These are phyloP conservation scores for Lasioglossum oenotherae DNA, from an alignment of 2,888 invertebrate species.

Conservation along the genomic window DNA sequence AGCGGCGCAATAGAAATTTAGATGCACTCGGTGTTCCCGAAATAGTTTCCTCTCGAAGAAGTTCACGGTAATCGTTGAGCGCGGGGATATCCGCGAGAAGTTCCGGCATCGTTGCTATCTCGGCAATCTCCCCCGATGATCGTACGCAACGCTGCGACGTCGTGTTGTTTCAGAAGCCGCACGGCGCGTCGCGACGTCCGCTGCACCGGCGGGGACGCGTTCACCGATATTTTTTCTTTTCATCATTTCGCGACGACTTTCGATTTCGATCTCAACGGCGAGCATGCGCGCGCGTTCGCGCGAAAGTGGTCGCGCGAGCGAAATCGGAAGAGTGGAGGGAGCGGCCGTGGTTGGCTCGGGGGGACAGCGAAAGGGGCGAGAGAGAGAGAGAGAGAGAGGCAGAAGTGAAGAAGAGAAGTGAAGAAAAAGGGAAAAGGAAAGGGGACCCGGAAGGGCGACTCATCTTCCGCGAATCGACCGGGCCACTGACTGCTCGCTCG, in stretches of 20 bases:
- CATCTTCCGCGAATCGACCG: constrained; percentile 70
- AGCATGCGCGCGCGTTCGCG: not conserved
- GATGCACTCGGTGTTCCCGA: constrained; percentile 70
- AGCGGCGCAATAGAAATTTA: constrained; percentile 76
- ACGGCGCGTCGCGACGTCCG: not conserved
- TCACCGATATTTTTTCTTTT: constrained; percentile 12
- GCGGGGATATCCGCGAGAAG: not conserved
- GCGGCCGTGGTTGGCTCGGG: not conserved
- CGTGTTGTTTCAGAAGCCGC: no score
- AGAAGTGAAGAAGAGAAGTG: constrained; percentile 36
- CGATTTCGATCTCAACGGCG: constrained; percentile 59
- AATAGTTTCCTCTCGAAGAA: constrained; percentile 47
- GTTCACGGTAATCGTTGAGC: constrained; percentile 13
- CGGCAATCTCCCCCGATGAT: not conserved
- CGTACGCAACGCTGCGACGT: not conserved
- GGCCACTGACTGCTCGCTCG: constrained; percentile 69
- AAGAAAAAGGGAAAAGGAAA: constrained; percentile 26
- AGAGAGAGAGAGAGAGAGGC: not conserved
- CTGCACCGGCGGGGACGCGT: not conserved
- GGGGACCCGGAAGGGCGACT: constrained; percentile 70
- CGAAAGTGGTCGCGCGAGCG: constrained; percentile 21
- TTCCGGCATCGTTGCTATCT: not conserved
- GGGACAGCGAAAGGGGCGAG: constrained; percentile 15
- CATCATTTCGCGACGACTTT: constrained; percentile 49
- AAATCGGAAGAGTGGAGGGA: constrained; percentile 26